phyloP scores from a whole-genome alignment of 2,888 invertebrate genomes.

The Machimus atricapillus region DNA sequence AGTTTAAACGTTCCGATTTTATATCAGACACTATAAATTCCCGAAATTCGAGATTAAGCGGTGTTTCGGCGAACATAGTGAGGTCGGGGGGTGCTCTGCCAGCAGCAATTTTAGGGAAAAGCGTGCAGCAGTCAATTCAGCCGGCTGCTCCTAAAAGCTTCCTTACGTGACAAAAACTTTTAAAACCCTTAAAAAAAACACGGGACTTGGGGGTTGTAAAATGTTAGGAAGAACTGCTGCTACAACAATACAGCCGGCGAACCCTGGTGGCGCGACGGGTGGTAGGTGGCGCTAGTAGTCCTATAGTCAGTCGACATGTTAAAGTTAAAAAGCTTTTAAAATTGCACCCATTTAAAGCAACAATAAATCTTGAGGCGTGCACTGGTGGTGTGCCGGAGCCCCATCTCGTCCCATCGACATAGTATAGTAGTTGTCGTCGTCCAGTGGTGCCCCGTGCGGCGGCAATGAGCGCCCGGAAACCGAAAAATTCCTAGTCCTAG shows the following conservation, averaged over 20 bases:
- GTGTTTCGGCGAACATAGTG: neutral
- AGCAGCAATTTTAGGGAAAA: neutral
- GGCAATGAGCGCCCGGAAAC: neutral
- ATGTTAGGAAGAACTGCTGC: constrained; percentile 8
- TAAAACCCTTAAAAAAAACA: neutral
- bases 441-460: neutral
- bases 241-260: neutral
- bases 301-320: constrained; percentile 11
- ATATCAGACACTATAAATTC: neutral
- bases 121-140: constrained; percentile 8
- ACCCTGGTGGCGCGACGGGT: neutral
- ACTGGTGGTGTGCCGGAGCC: neutral
- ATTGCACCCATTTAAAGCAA: constrained; percentile 29
- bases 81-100: neutral
- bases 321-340: constrained; percentile 29
- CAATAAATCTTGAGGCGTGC: constrained; percentile 31
- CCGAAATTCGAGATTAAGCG: neutral
- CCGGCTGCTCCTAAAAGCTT: constrained; percentile 26
- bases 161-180: constrained; percentile 35
- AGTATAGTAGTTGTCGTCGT: neutral
- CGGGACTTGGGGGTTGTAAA: neutral
- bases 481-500: neutral
- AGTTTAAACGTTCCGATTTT: neutral
- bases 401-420: neutral
- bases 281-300: neutral